Percentiles rank a stretch among this genome's conserved stretches.
Evolutionary conservation across 1,140 invertebrate genomes (phyloP).

Genomic region (Doryteuthis pealeii): DNA sequence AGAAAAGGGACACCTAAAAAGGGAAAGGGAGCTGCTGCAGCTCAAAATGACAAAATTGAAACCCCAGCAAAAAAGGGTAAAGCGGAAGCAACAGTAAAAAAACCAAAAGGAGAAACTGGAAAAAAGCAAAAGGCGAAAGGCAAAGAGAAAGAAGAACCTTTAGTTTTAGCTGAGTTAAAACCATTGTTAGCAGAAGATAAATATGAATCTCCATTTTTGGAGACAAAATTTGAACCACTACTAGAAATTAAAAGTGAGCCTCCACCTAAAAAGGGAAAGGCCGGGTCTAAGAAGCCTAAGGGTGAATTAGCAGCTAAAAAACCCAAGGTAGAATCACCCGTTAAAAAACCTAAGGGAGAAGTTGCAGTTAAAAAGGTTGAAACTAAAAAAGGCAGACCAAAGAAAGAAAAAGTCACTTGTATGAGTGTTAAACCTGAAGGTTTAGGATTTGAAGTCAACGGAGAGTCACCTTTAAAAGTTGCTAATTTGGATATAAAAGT

Average conservation of each 20-base stretch:
- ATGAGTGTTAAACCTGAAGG: not conserved
- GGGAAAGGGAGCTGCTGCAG: not conserved
- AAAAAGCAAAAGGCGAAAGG: not conserved
- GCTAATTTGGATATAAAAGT: too few relatives aligned
- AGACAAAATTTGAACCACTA: not conserved
- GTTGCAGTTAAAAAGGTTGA: not conserved
- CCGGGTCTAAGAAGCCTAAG: not conserved
- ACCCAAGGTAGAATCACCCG: not conserved
- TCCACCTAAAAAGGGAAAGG: not conserved
- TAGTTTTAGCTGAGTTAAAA: not conserved
- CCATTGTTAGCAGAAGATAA: not conserved
- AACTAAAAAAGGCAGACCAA: not conserved
- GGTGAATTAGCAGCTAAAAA: not conserved
- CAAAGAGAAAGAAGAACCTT: not conserved
- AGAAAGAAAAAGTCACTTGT: not conserved
- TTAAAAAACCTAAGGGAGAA: not conserved
- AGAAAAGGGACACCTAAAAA: not conserved
- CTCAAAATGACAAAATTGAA: not conserved
- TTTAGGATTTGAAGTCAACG: not conserved
- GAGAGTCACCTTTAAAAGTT: not conserved
- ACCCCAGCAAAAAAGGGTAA: not conserved
- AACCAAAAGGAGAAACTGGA: not conserved
- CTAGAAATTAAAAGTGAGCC: conserved; percentile 1
- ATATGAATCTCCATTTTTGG: conserved; percentile 4
- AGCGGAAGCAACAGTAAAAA: not conserved